A percentile compares a stretch with the other conserved stretches of the same genome.
These are phyloP conservation scores for Autographa gamma DNA, from an alignment of 2,888 invertebrate species.

Conservation along the genomic window DNA sequence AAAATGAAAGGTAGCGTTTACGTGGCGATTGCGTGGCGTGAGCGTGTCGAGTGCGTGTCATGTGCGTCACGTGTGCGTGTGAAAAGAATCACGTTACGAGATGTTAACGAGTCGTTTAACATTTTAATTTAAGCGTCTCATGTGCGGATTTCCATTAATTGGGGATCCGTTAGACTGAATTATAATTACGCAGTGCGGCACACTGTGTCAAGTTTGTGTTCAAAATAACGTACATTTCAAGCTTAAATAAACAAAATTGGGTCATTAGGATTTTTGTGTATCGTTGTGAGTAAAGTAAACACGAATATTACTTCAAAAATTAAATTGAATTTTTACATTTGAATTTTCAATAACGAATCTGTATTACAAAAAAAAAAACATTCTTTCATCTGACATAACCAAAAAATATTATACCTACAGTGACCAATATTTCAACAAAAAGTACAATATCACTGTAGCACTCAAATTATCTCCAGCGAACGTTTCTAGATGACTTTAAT, in stretches of 20 bases:
- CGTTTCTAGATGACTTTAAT: not conserved
- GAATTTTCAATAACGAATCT: too few relatives aligned
- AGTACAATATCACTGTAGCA: too few relatives aligned
- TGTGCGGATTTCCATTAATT: conserved; percentile 57
- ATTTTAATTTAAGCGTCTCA: conserved; percentile 55
- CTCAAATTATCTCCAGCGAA: not conserved
- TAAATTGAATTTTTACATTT: not conserved
- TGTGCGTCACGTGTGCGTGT: conserved; percentile 22
- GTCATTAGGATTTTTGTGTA: not conserved
- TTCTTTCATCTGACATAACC: too few relatives aligned
- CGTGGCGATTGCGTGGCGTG: conserved; percentile 14
- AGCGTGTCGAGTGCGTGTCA: conserved; percentile 28
- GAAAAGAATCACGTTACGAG: conserved; percentile 44
- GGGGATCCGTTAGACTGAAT: conserved; percentile 39
- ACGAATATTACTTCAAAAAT: not conserved
- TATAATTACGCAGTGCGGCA: conserved; percentile 50
- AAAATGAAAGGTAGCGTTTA: conserved; percentile 14
- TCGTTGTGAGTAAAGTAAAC: not conserved
- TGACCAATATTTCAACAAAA: too few relatives aligned
- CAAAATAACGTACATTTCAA: conserved; percentile 44
- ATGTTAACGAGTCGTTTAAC: conserved; percentile 55
- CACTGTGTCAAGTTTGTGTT: conserved; percentile 45
- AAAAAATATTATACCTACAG: too few relatives aligned
- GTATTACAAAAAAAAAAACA: too few relatives aligned
- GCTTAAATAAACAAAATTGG: conserved; percentile 35